Base-by-base conservation (phyloP, 2,797 vertebrate genomes). In the Leucoraja ocellata region DNA sequence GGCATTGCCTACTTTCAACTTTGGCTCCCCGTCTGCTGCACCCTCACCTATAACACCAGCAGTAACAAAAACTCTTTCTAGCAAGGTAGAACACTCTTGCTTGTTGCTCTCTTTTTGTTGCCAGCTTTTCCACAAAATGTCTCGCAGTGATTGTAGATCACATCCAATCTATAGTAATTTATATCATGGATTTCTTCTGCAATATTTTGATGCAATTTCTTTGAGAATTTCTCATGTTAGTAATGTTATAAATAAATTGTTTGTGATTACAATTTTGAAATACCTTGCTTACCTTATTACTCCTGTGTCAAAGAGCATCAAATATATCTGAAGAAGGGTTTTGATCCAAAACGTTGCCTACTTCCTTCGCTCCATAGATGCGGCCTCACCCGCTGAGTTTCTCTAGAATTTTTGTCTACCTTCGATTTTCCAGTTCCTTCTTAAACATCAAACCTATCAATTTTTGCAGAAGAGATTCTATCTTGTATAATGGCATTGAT, bases 1-100 rank as follows among this genome's bases (percentile, higher is more conserved):
- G 9, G 96, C 97, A 14, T 96, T 99, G 95, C 98, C 98, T 39
- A 96, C 95, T 0, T 99, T 99, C 96, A 98, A 36, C 95, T 99
- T 99, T 94, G 96, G 95, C 93, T 95, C 97, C 23, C 95, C 96
- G n/a, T 93, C 96, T 93, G 95, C 93, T 77, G 94, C 94, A 46
- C 2, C 94, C 78, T 94, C 95, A 54, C 94, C 97, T 63, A 94
- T 95, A 0, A 96, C 96, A 63, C 81, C 95, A 93, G 94, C 94
- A 91, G 81, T 94, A 93, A 95, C 95, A 84, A 96, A 95, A 46
- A 81, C 96, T 88, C 93, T 93, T 77, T 81, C 94, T 93, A 96
- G 95, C 94, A 97, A 97, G 96, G 97, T 97, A 96, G 93, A 61
- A 39, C 54, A 4, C 5, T 92, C 1, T 92, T 74, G 36, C 71